A percentile compares a stretch with the other conserved stretches of the same genome.
phyloP scores from a whole-genome alignment of 2,888 invertebrate genomes.

The Caenorhabditis uteleia region DNA sequence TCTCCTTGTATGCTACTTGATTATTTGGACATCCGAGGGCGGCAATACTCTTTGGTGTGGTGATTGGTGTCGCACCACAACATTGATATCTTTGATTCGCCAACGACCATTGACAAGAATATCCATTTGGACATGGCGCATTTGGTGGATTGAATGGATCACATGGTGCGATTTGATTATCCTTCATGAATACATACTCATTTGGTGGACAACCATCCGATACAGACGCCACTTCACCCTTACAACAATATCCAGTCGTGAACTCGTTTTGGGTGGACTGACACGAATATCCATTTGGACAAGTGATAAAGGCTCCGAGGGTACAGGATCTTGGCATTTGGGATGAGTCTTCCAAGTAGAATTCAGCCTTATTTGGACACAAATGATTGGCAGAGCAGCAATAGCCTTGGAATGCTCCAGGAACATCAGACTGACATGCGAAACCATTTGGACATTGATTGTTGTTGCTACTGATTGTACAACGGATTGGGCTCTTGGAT shows the following conservation, averaged over 20 bases:
- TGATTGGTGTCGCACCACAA: slow-evolving; percentile 67
- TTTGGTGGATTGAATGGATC: slow-evolving; percentile 66
- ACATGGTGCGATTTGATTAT: slow-evolving; percentile 66
- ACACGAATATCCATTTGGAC: slow-evolving; percentile 64
- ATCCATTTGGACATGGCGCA: slow-evolving; percentile 60
- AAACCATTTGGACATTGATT: slow-evolving; percentile 64
- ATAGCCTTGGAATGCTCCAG: slow-evolving; percentile 68
- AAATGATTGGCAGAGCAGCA: slow-evolving; percentile 65
- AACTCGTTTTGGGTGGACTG: slow-evolving; percentile 63
- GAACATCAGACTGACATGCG: slow-evolving; percentile 65
- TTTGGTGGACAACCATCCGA: slow-evolving; percentile 68
- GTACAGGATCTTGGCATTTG: slow-evolving; percentile 68
- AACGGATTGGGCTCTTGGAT: slow-evolving; percentile 61
- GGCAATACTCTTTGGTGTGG: slow-evolving; percentile 63
- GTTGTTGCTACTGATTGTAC: slow-evolving; percentile 60
- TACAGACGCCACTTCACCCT: slow-evolving; percentile 63
- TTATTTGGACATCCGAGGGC: slow-evolving; percentile 68
- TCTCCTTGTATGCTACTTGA: slow-evolving; percentile 65
- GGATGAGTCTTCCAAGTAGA: slow-evolving; percentile 64
- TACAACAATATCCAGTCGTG: slow-evolving; percentile 67
- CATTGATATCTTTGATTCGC: slow-evolving; percentile 67
- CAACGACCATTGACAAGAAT: slow-evolving; percentile 68
- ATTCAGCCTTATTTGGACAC: slow-evolving; percentile 68
- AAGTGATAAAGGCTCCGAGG: slow-evolving; percentile 68
- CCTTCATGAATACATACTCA: slow-evolving; percentile 68